These are phyloP conservation scores for Cairina moschata DNA, from an alignment of 2,113 vertebrate genomes.

Conservation along the genomic window DNA sequence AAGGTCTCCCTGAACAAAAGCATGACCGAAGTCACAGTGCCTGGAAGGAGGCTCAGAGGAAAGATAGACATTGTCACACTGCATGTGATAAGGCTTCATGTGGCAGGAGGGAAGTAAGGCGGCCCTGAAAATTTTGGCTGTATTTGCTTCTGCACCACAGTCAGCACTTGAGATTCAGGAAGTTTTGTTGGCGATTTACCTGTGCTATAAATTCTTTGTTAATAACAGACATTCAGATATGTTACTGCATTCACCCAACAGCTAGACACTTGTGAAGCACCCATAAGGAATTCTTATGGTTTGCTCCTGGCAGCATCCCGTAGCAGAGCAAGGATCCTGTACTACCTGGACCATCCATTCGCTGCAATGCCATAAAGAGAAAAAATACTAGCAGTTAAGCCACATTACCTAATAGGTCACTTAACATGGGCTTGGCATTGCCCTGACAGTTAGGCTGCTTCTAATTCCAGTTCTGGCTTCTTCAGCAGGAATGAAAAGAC, in stretches of 20 bases:
- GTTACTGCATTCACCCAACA: neutral
- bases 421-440: neutral
- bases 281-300: neutral
- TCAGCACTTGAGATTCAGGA: neutral
- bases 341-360: neutral
- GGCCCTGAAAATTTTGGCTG: constrained; percentile 34
- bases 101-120: constrained; percentile 38
- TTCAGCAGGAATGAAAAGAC: constrained; percentile 1
- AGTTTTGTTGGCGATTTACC: neutral
- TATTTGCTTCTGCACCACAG: constrained; percentile 38
- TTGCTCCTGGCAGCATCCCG: neutral
- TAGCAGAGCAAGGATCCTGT: neutral
- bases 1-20: constrained; percentile 29
- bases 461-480: neutral
- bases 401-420: neutral
- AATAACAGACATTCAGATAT: neutral
- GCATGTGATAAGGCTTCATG: constrained; percentile 26
- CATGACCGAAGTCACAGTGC: constrained; percentile 1
- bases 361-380: neutral
- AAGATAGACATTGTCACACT: constrained; percentile 38
- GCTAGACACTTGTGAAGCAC: neutral
- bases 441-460: neutral
- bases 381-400: neutral
- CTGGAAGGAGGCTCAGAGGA: constrained; percentile 67
- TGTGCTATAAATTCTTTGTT: neutral